A percentile compares a stretch with the other conserved stretches of the same genome.
Evolutionary conservation across 1,140 invertebrate genomes (phyloP).

Genomic region (Ips nitidus): DNA sequence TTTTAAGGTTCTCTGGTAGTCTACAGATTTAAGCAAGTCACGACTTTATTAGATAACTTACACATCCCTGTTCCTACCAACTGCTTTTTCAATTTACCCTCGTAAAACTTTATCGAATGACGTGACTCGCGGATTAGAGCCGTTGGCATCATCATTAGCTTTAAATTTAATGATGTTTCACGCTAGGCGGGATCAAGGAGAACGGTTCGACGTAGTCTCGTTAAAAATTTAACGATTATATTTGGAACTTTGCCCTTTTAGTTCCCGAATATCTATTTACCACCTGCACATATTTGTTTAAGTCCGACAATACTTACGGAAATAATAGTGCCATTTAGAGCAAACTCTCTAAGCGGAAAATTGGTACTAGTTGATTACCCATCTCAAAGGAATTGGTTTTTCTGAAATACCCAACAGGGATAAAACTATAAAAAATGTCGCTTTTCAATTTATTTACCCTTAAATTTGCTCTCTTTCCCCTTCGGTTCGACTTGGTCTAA

Average conservation of each 20-base stretch:
- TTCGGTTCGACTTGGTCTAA: slow-evolving; percentile 41
- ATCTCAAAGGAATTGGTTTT: slow-evolving; percentile 13
- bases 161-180: slow-evolving; percentile 51
- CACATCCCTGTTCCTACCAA: no score
- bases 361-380: not conserved
- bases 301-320: not conserved
- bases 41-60: no score
- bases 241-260: slow-evolving; percentile 18
- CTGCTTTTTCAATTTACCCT: not conserved
- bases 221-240: slow-evolving; percentile 47
- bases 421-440: slow-evolving; percentile 44
- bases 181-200: slow-evolving; percentile 46
- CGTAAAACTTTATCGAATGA: slow-evolving; percentile 30
- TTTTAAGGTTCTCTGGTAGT: no score
- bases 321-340: not conserved
- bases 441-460: slow-evolving; percentile 50
- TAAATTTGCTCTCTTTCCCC: slow-evolving; percentile 45
- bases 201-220: slow-evolving; percentile 42
- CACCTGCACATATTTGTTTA: not conserved
- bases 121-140: slow-evolving; percentile 31
- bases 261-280: no score
- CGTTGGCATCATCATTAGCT: slow-evolving; percentile 46
- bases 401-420: slow-evolving; percentile 23
- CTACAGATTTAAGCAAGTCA: no score
- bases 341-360: not conserved